These are phyloP conservation scores for Bugula neritina DNA, from an alignment of 2,888 invertebrate species.

Conservation along the genomic window DNA sequence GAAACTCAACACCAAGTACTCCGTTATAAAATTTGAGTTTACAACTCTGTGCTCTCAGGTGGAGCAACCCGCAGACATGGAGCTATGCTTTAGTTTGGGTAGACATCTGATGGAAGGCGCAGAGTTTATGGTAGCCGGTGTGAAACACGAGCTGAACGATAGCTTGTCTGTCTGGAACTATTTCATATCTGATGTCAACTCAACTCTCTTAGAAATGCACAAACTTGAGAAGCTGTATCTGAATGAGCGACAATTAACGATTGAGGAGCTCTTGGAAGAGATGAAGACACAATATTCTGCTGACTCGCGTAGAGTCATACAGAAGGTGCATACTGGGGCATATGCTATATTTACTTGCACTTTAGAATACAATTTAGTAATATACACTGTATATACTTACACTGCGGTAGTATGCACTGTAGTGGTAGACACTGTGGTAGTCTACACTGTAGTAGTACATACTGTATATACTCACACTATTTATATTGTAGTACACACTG, in stretches of 20 bases:
- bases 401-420: too few species aligned
- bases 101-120: not conserved
- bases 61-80: not conserved
- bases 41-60: not conserved
- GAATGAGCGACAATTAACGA: not conserved
- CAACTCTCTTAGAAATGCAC: not conserved
- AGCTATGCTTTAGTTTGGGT: not conserved
- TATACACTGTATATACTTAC: too few species aligned
- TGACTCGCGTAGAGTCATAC: not conserved
- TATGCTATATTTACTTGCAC: too few species aligned
- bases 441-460: too few species aligned
- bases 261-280: constrained; percentile 23
- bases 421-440: too few species aligned
- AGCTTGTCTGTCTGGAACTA: not conserved
- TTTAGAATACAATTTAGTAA: too few species aligned
- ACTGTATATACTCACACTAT: too few species aligned
- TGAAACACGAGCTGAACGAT: not conserved
- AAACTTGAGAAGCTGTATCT: constrained; percentile 3
- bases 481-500: too few species aligned
- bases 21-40: constrained; percentile 10
- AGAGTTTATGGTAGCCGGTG: not conserved
- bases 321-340: constrained; percentile 16
- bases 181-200: constrained; percentile 4
- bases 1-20: constrained; percentile 7
- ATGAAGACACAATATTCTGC: not conserved